Evolutionary conservation across 2,797 vertebrate species (phyloP).

Genomic region (Lithobates pipiens): DNA sequence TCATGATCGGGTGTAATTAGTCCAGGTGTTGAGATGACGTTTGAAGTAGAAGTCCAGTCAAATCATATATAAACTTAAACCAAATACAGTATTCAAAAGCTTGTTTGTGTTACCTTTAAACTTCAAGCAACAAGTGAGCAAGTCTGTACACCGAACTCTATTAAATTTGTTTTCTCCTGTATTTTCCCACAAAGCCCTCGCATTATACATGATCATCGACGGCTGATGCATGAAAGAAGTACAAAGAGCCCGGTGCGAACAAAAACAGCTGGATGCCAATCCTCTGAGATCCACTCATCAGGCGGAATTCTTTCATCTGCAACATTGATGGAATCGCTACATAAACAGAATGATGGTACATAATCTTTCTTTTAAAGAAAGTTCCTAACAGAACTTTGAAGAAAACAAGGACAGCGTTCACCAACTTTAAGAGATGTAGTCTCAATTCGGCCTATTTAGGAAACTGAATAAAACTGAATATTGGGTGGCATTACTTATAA

Average conservation of each 20-base stretch:
- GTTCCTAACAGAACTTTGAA: not conserved
- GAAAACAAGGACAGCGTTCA: not conserved
- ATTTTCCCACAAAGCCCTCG: constrained; percentile 21
- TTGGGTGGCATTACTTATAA: not conserved
- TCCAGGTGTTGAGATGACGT: too few species aligned
- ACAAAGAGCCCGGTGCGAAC: constrained; percentile 19
- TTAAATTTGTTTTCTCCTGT: constrained; percentile 9
- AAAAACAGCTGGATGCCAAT: constrained; percentile 40
- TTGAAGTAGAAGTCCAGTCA: too few species aligned
- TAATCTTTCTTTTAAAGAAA: not conserved
- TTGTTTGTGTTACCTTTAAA: too few species aligned
- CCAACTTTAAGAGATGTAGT: not conserved
- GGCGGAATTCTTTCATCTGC: constrained; percentile 26
- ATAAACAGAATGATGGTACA: not conserved
- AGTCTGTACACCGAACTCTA: too few species aligned
- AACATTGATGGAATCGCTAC: not conserved
- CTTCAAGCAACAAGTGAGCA: too few species aligned
- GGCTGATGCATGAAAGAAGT: constrained; percentile 21
- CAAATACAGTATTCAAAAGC: too few species aligned
- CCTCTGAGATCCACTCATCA: constrained; percentile 41
- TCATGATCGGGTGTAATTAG: too few species aligned
- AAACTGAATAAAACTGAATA: not conserved
- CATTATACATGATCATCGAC: constrained; percentile 14
- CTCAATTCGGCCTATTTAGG: not conserved
- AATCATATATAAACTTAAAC: too few species aligned